Conservation (phyloP, 2,113 vertebrate genomes). For the Morone chrysops region DNA sequence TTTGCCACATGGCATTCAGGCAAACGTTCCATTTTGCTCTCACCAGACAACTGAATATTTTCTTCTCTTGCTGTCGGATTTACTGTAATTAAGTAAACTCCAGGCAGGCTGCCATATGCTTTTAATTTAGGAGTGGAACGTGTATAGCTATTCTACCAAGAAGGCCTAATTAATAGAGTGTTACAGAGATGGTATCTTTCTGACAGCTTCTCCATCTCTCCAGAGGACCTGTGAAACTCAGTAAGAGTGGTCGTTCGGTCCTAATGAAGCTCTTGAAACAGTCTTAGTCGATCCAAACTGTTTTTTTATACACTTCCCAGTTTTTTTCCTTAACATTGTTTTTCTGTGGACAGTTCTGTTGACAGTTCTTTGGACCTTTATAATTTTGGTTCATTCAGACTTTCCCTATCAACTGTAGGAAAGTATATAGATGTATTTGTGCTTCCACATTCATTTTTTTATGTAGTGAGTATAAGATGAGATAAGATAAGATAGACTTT, state of each 20-base stretch:
- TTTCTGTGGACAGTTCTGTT: background rate
- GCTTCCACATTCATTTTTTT: background rate
- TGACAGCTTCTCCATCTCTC: conserved; percentile 38
- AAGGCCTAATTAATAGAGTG: conserved; percentile 45
- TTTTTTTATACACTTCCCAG: background rate
- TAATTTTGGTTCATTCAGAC: background rate
- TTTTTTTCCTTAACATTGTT: background rate
- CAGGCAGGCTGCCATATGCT: conserved; percentile 18
- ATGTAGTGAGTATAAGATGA: too few relatives aligned
- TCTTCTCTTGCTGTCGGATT: conserved; percentile 15
- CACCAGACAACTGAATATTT: conserved; percentile 11
- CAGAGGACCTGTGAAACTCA: background rate
- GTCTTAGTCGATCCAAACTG: background rate
- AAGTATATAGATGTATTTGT: background rate
- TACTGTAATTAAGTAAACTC: conserved; percentile 36
- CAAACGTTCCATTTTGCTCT: background rate
- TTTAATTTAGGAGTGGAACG: conserved; percentile 29
- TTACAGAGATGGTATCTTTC: conserved; percentile 30
- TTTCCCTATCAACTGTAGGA: background rate
- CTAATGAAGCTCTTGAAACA: conserved; percentile 20
- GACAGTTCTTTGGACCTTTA: background rate
- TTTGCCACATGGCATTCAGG: background rate
- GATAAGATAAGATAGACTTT: too few relatives aligned
- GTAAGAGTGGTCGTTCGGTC: background rate
- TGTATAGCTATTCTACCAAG: conserved; percentile 11